phyloP scores from a whole-genome alignment of 2,888 invertebrate species.

The Acronicta psi region DNA sequence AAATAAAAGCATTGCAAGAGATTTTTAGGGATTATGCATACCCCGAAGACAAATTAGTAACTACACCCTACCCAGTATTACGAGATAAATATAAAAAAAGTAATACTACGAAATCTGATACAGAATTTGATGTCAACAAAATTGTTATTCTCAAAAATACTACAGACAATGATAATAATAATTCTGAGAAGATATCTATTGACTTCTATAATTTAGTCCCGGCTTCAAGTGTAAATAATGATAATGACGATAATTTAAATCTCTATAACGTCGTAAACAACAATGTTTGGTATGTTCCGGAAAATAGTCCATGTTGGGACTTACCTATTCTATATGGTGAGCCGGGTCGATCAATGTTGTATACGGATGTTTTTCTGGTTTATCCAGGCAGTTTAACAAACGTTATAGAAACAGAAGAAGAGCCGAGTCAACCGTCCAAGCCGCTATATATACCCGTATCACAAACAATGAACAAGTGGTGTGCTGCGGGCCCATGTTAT shows the following conservation, averaged over 20 bases:
- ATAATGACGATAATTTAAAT: slow-evolving; percentile 19
- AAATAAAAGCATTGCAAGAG: slow-evolving; percentile 30
- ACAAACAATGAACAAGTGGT: slow-evolving; percentile 76
- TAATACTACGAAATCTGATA: slow-evolving; percentile 4
- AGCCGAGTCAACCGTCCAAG: slow-evolving; percentile 11
- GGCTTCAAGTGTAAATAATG: slow-evolving; percentile 55
- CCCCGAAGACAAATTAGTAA: slow-evolving; percentile 9
- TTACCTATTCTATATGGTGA: slow-evolving; percentile 77
- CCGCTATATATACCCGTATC: slow-evolving; percentile 33
- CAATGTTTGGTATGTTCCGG: slow-evolving; percentile 76
- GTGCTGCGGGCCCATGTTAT: slow-evolving; percentile 76
- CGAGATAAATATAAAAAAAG: slow-evolving; percentile 12
- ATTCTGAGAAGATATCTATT: slow-evolving; percentile 44
- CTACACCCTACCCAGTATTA: slow-evolving; percentile 7
- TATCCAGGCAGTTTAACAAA: slow-evolving; percentile 66
- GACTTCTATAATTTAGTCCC: slow-evolving; percentile 76
- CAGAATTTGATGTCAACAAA: neutral
- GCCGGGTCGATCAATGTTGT: slow-evolving; percentile 53
- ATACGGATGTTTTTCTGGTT: slow-evolving; percentile 69
- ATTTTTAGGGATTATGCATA: slow-evolving; percentile 59
- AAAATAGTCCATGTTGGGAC: slow-evolving; percentile 79
- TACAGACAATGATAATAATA: slow-evolving; percentile 43
- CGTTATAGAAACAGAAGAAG: slow-evolving; percentile 60
- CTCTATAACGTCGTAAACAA: slow-evolving; percentile 19
- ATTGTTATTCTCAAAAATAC: slow-evolving; percentile 14